A percentile compares a stretch with the other conserved stretches of the same genome.
Evolutionary conservation across 2,797 vertebrate species (phyloP).

Genomic region (Aselliscus stoliczkanus): DNA sequence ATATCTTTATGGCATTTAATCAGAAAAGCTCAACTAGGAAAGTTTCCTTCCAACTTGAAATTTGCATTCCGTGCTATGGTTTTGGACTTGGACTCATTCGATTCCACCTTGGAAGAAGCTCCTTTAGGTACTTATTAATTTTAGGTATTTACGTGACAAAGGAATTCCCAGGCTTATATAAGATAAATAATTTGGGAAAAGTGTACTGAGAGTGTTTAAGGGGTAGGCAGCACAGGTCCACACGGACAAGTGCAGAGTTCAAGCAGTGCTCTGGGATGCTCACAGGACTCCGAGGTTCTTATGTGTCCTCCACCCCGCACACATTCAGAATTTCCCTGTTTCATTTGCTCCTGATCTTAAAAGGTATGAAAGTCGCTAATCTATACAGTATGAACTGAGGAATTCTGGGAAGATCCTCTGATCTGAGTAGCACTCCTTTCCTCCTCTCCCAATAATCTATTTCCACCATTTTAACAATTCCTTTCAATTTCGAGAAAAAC

Average conservation of each 20-base stretch:
- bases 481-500: background rate
- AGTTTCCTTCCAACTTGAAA: conserved; percentile 74
- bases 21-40: conserved; percentile 76
- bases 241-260: accelerated
- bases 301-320: accelerated
- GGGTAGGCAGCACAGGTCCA: background rate
- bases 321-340: background rate
- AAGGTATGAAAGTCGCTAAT: background rate
- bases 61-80: conserved; percentile 83
- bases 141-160: background rate
- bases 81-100: conserved; percentile 74
- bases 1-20: conserved; percentile 86
- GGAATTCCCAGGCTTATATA: background rate
- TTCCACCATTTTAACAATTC: background rate
- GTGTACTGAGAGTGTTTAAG: background rate
- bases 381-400: background rate
- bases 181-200: background rate
- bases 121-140: conserved; percentile 77
- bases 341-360: background rate
- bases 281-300: background rate
- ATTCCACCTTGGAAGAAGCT: conserved; percentile 62
- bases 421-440: background rate
- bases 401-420: background rate
- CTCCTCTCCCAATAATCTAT: background rate
- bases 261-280: background rate